Percentiles rank a stretch among this genome's conserved stretches.
Evolutionary conservation across 2,888 invertebrate species (phyloP).

Genomic region (Macaria notata): DNA sequence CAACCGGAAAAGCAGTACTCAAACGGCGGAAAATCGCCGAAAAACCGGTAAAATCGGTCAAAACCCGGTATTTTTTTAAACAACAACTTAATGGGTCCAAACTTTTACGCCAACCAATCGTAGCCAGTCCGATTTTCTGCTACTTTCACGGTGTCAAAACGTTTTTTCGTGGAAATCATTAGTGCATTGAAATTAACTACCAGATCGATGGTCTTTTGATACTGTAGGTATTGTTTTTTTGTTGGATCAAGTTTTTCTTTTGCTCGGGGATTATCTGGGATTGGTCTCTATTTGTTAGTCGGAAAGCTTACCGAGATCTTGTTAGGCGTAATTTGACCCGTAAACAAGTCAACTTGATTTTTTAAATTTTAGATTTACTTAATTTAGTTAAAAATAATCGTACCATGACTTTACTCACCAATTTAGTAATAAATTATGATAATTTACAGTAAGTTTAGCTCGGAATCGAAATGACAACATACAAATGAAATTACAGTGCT

Average conservation of each 20-base stretch:
- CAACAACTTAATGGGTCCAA: slow-evolving; percentile 55
- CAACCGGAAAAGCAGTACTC: slow-evolving; percentile 73
- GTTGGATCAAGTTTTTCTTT: slow-evolving; percentile 25
- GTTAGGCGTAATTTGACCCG: slow-evolving; percentile 6
- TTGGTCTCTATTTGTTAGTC: slow-evolving; percentile 25
- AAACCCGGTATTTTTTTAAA: slow-evolving; percentile 71
- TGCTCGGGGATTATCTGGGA: slow-evolving; percentile 17
- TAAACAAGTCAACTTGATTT: too few relatives aligned
- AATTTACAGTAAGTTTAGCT: too few relatives aligned
- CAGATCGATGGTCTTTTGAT: slow-evolving; percentile 44
- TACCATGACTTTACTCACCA: too few relatives aligned
- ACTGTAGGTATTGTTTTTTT: slow-evolving; percentile 39
- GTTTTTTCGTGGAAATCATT: slow-evolving; percentile 63
- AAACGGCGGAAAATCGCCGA: slow-evolving; percentile 78
- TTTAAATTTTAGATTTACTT: too few relatives aligned
- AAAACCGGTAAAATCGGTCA: slow-evolving; percentile 53
- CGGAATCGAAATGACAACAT: too few relatives aligned
- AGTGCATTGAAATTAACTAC: slow-evolving; percentile 71
- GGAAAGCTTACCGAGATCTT: slow-evolving; percentile 21
- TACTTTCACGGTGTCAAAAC: slow-evolving; percentile 64
- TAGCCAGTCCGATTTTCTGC: slow-evolving; percentile 57
- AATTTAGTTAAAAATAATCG: too few relatives aligned
- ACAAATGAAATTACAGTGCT: too few relatives aligned
- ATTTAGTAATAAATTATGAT: too few relatives aligned
- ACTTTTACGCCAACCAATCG: slow-evolving; percentile 63